Conservation (phyloP, 2,113 vertebrate species). For the Phyllostomus discolor region DNA sequence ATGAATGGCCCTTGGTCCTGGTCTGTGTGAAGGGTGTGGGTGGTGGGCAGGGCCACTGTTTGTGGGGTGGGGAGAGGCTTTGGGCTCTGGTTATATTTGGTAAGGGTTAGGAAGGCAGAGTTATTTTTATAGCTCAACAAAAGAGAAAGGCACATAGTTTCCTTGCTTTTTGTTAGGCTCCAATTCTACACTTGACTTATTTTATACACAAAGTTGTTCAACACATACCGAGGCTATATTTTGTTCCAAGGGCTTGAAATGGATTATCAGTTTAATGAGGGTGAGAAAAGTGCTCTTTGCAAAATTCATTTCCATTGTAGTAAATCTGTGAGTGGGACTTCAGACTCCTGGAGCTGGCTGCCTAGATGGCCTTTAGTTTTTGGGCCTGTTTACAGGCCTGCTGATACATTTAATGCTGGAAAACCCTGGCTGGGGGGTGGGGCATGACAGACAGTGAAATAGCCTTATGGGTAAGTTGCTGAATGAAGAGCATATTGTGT, state of each 20-base stretch:
- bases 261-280: conserved; percentile 31
- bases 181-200: background rate
- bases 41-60: background rate
- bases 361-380: background rate
- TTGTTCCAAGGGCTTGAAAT: conserved; percentile 45
- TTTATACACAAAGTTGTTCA: background rate
- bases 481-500: background rate
- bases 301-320: background rate
- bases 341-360: background rate
- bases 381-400: background rate
- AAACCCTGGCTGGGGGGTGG: background rate
- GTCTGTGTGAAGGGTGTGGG: background rate
- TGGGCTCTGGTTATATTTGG: background rate
- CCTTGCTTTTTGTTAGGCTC: background rate
- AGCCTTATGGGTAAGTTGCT: background rate
- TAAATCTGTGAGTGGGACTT: background rate
- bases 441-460: background rate
- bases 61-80: background rate
- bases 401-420: background rate
- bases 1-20: conserved; percentile 37
- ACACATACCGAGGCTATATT: background rate
- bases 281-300: background rate
- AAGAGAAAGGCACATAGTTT: background rate
- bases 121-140: conserved; percentile 59
- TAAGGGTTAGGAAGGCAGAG: background rate